A percentile compares a stretch with the other conserved stretches of the same genome.
These are phyloP conservation scores for Altica lythri DNA, from an alignment of 2,888 invertebrate genomes.

Conservation along the genomic window DNA sequence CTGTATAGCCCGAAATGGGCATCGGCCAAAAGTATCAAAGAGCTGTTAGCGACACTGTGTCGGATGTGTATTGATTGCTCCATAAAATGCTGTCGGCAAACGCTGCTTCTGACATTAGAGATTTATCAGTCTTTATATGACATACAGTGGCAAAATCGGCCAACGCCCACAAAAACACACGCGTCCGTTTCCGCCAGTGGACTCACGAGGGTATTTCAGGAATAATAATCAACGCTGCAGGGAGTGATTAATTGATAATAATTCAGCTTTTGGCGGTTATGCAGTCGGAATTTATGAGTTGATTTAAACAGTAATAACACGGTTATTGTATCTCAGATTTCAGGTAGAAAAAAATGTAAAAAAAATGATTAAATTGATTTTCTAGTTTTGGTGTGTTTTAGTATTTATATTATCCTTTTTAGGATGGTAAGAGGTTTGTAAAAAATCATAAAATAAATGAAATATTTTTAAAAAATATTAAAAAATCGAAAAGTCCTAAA, in stretches of 20 bases:
- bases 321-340: too few species aligned
- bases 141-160: slow-evolving; percentile 25
- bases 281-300: too few species aligned
- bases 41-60: slow-evolving; percentile 54
- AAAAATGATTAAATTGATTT: too few species aligned
- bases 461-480: too few species aligned
- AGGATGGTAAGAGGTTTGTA: too few species aligned
- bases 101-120: slow-evolving; percentile 53
- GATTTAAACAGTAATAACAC: too few species aligned
- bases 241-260: slow-evolving; percentile 12
- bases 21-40: slow-evolving; percentile 23
- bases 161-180: slow-evolving; percentile 51
- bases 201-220: slow-evolving; percentile 8
- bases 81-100: slow-evolving; percentile 55
- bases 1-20: neutral
- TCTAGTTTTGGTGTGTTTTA: too few species aligned
- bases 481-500: too few species aligned
- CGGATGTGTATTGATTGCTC: slow-evolving; percentile 57
- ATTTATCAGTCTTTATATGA: slow-evolving; percentile 56
- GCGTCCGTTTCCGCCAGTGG: neutral
- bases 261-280: neutral
- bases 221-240: neutral
- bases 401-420: too few species aligned
- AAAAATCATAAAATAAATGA: too few species aligned
- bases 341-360: too few species aligned